A percentile compares a stretch with the other conserved stretches of the same genome.
Evolutionary conservation across 2,113 vertebrate genomes (phyloP).

Genomic region (Microcebus lehilahytsara): DNA sequence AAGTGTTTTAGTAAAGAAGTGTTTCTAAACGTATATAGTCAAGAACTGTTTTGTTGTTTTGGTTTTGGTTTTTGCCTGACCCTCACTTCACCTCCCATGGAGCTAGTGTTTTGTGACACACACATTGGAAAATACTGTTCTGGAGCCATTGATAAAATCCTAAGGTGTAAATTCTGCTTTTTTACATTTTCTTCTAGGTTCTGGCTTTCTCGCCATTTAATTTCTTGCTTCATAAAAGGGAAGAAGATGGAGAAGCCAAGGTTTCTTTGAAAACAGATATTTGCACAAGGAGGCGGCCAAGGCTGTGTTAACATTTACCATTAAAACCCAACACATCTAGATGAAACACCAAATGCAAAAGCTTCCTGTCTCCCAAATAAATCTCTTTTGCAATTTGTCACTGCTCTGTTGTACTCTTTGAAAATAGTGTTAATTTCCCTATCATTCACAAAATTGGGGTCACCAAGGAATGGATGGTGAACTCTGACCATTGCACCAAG

Average conservation of each 20-base stretch:
- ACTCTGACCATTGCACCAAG: not conserved
- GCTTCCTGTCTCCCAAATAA: not conserved
- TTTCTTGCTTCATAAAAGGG: constrained; percentile 3
- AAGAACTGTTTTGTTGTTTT: not conserved
- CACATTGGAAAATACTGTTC: not conserved
- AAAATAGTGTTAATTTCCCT: not conserved
- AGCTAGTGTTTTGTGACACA: not conserved
- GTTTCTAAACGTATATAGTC: not conserved
- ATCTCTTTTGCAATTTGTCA: not conserved
- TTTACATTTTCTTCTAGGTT: not conserved
- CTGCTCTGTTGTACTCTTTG: not conserved
- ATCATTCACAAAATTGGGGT: not conserved
- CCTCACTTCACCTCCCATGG: not conserved
- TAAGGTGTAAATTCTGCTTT: not conserved
- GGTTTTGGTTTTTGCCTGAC: not conserved
- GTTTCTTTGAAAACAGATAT: constrained; percentile 35
- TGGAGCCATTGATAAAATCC: not conserved
- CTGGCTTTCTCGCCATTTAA: constrained; percentile 13
- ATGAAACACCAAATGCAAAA: not conserved
- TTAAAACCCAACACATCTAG: not conserved
- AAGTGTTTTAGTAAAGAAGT: not conserved
- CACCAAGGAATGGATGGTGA: no score
- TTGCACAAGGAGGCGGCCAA: not conserved
- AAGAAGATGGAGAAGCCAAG: constrained; percentile 7
- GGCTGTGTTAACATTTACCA: not conserved